Percentiles rank a stretch among this genome's conserved stretches.
Evolutionary conservation across 2,888 invertebrate species (phyloP).

Genomic region (Atherix ibis): DNA sequence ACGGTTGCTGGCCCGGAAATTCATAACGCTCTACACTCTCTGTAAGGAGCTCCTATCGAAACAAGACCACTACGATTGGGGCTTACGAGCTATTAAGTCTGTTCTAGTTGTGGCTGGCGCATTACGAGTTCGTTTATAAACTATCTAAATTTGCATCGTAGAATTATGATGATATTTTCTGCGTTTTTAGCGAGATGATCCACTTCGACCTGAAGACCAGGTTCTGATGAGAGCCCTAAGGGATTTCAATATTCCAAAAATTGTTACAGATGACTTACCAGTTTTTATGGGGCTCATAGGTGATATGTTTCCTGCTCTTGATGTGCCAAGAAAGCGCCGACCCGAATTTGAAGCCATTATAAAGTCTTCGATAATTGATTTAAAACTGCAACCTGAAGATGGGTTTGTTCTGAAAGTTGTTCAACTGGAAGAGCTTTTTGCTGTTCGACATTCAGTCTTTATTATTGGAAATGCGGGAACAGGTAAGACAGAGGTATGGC

Average conservation of each 20-base stretch:
- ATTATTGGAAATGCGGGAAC: constrained; percentile 76
- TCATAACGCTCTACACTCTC: constrained; percentile 81
- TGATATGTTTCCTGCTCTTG: constrained; percentile 81
- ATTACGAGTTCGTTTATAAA: constrained; percentile 49
- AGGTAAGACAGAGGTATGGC: constrained; percentile 88
- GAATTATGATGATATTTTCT: background rate
- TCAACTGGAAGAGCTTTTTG: constrained; percentile 81
- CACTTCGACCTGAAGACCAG: constrained; percentile 72
- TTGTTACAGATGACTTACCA: constrained; percentile 79
- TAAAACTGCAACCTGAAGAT: constrained; percentile 80
- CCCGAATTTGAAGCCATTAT: constrained; percentile 69
- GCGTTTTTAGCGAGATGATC: constrained; percentile 44
- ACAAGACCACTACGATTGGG: constrained; percentile 96
- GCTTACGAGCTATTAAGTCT: constrained; percentile 86
- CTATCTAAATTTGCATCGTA: background rate
- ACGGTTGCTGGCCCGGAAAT: constrained; percentile 74
- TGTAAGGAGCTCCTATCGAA: constrained; percentile 83
- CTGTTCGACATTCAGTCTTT: constrained; percentile 87
- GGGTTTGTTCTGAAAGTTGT: constrained; percentile 78
- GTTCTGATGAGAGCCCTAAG: constrained; percentile 84
- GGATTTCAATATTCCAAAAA: constrained; percentile 91
- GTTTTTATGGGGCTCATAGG: constrained; percentile 91
- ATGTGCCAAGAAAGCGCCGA: constrained; percentile 78
- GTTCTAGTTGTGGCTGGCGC: constrained; percentile 89
- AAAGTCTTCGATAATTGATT: constrained; percentile 58